phyloP scores from a whole-genome alignment of 2,888 invertebrate genomes.

The Cephonodes hylas region DNA sequence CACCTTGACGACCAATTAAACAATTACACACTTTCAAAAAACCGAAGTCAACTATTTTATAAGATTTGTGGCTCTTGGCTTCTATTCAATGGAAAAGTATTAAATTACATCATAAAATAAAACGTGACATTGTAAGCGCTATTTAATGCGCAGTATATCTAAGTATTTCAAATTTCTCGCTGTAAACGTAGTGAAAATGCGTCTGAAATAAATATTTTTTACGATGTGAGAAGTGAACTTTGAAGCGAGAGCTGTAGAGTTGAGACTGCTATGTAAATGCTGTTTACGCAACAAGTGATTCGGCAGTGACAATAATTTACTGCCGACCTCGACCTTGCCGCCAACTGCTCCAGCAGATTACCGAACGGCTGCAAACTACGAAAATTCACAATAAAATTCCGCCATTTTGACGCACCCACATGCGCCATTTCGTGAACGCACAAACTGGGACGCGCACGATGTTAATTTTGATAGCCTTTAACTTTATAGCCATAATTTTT shows the following conservation, averaged over 20 bases:
- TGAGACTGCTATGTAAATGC: constrained; percentile 40
- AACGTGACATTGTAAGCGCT: neutral
- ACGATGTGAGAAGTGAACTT: constrained; percentile 20
- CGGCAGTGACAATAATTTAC: constrained; percentile 59
- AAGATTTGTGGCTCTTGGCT: neutral
- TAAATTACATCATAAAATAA: neutral
- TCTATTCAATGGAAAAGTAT: neutral
- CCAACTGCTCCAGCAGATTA: constrained; percentile 59
- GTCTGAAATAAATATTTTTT: constrained; percentile 13
- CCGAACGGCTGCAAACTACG: constrained; percentile 53
- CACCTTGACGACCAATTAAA: neutral
- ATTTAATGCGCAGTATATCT: neutral
- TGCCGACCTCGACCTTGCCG: constrained; percentile 69
- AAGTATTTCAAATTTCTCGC: neutral
- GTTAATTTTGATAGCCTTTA: constrained; percentile 73
- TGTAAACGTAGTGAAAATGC: neutral
- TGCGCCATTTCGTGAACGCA: constrained; percentile 61
- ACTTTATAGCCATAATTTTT: constrained; percentile 65
- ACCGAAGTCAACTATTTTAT: neutral
- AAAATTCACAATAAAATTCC: constrained; percentile 51
- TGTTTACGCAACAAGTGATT: constrained; percentile 55
- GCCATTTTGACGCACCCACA: constrained; percentile 59
- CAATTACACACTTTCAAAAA: neutral
- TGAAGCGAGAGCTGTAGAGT: constrained; percentile 11
- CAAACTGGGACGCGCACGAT: constrained; percentile 69